Evolutionary conservation across 2,113 vertebrate genomes (phyloP).

Genomic region (Halichoeres trimaculatus): DNA sequence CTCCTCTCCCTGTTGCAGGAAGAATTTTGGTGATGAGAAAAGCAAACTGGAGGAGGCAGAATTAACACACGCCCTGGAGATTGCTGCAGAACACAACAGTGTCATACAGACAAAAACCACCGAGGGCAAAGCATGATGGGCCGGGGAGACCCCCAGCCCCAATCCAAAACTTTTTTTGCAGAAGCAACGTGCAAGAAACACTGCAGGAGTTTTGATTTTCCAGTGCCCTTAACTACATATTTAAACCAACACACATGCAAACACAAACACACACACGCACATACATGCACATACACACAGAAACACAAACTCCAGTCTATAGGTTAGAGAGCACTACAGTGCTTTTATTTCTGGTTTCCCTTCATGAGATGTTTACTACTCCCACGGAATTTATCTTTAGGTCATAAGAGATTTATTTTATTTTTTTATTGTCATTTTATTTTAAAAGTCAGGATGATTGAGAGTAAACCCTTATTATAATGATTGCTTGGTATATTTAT

Average conservation of each 20-base stretch:
- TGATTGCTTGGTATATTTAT: constrained; percentile 34
- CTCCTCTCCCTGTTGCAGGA: constrained; percentile 81
- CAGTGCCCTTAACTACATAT: constrained; percentile 90
- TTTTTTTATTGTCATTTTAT: constrained; percentile 78
- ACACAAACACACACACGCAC: constrained; percentile 54
- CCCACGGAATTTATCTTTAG: constrained; percentile 58
- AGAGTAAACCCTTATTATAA: constrained; percentile 44
- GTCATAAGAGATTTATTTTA: constrained; percentile 73
- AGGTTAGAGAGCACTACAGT: constrained; percentile 84
- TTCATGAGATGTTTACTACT: constrained; percentile 64
- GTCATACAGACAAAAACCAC: constrained; percentile 90
- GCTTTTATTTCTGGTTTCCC: constrained; percentile 69
- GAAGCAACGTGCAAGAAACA: constrained; percentile 53
- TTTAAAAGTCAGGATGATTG: constrained; percentile 54
- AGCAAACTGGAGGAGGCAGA: constrained; percentile 84
- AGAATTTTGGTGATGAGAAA: constrained; percentile 87
- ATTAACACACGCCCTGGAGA: constrained; percentile 86
- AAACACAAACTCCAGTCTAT: constrained; percentile 58
- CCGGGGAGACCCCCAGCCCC: constrained; percentile 23
- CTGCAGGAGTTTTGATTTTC: constrained; percentile 86
- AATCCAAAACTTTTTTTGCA: constrained; percentile 61
- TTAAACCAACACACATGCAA: constrained; percentile 69
- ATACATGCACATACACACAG: constrained; percentile 58
- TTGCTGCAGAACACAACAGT: constrained; percentile 90
- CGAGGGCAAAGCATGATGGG: constrained; percentile 93